Evolutionary conservation across 2,888 invertebrate species (phyloP).

Genomic region (Machimus atricapillus): DNA sequence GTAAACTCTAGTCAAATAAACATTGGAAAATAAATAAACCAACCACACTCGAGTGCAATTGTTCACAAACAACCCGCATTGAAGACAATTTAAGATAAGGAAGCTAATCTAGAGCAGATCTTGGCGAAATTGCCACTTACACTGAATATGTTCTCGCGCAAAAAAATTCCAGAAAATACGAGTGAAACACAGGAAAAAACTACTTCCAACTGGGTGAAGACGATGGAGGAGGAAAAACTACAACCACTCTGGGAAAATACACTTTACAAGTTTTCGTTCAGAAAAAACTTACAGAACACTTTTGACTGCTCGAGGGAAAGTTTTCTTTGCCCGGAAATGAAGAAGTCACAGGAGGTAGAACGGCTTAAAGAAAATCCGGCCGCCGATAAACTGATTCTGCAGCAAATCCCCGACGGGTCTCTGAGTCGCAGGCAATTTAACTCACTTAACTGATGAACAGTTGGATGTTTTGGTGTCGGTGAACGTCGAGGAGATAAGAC

Average conservation of each 20-base stretch:
- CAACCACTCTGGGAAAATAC: not conserved
- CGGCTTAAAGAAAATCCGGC: not conserved
- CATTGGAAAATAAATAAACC: not conserved
- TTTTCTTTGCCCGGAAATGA: not conserved
- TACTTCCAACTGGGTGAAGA: not conserved
- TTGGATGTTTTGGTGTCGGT: not conserved
- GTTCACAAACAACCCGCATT: not conserved
- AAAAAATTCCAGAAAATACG: not conserved
- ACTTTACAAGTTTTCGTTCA: not conserved
- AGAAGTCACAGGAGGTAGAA: not conserved
- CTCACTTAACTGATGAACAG: slow-evolving; percentile 9
- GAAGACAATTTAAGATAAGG: not conserved
- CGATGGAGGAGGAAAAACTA: not conserved
- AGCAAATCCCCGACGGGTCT: not conserved
- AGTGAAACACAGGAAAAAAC: not conserved
- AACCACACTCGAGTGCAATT: not conserved
- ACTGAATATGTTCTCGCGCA: not conserved
- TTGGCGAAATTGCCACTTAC: not conserved
- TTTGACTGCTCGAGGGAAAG: not conserved
- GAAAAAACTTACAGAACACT: not conserved
- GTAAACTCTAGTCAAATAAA: not conserved
- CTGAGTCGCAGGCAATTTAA: not conserved
- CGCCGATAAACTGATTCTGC: slow-evolving; percentile 13
- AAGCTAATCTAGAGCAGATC: not conserved
- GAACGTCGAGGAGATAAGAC: not conserved